Conservation (phyloP, 2,113 vertebrate species). For the Acanthisitta chloris region DNA sequence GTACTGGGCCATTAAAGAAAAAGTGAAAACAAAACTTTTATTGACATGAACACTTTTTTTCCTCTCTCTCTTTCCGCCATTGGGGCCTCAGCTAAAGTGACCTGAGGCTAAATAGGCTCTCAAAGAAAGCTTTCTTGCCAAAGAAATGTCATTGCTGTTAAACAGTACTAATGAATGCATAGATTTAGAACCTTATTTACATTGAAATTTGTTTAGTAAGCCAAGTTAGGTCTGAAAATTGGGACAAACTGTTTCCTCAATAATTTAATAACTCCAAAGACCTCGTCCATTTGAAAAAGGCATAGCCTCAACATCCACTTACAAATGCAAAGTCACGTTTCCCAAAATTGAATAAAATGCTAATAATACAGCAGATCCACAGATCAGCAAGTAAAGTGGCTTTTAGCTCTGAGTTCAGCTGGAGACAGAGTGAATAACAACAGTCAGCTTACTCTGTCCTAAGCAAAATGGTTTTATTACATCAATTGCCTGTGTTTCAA, state of each 20-base stretch:
- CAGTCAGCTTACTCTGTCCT: constrained; percentile 42
- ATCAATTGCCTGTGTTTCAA: constrained; percentile 51
- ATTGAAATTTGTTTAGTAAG: constrained; percentile 73
- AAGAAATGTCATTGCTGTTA: constrained; percentile 62
- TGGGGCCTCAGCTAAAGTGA: constrained; percentile 43
- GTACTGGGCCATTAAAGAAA: constrained; percentile 7
- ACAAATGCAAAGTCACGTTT: constrained; percentile 70
- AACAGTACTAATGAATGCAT: constrained; percentile 62
- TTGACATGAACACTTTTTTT: constrained; percentile 1
- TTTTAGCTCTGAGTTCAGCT: constrained; percentile 69
- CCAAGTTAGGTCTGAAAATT: constrained; percentile 60
- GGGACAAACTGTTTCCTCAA: constrained; percentile 66
- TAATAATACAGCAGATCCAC: constrained; percentile 66
- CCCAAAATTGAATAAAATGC: constrained; percentile 70
- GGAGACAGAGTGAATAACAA: constrained; percentile 58
- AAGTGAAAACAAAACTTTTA: constrained; percentile 54
- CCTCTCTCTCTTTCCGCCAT: neutral
- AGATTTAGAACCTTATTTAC: constrained; percentile 68
- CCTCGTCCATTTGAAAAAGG: constrained; percentile 59
- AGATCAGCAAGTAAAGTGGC: constrained; percentile 67
- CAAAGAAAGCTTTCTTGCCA: constrained; percentile 54
- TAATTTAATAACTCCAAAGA: constrained; percentile 70
- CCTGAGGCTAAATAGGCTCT: constrained; percentile 50
- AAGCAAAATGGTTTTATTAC: constrained; percentile 63
- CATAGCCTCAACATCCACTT: constrained; percentile 60